phyloP scores from a whole-genome alignment of 2,113 vertebrate species.

The Melanerpes formicivorus region DNA sequence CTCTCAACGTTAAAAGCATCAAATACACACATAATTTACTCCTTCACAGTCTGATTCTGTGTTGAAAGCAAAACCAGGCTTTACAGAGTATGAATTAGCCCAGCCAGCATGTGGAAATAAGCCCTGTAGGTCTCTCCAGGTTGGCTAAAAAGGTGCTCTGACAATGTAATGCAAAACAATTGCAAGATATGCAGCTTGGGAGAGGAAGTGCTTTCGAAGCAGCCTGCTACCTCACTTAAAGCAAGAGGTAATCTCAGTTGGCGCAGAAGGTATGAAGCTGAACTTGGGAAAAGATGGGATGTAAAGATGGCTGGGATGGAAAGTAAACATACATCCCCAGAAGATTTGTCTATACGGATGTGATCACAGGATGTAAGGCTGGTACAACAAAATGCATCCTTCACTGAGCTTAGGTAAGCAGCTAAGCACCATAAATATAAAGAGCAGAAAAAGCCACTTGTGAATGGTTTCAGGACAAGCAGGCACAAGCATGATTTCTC shows the following conservation, averaged over 20 bases:
- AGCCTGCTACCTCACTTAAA: background rate
- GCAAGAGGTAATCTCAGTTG: background rate
- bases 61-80: background rate
- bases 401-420: background rate
- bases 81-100: background rate
- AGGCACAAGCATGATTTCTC: background rate
- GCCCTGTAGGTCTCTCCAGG: background rate
- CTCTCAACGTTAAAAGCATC: background rate
- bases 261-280: background rate
- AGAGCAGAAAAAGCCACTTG: background rate
- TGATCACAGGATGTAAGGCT: background rate
- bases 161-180: background rate
- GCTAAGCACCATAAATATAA: background rate
- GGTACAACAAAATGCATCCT: background rate
- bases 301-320: background rate
- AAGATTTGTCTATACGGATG: background rate
- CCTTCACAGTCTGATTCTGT: background rate
- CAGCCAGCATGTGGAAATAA: background rate
- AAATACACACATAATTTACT: background rate
- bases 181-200: background rate
- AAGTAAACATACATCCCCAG: fast-evolving
- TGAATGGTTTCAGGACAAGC: background rate
- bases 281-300: background rate
- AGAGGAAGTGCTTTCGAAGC: background rate
- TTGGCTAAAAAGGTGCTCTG: background rate